phyloP scores from a whole-genome alignment of 2,888 invertebrate species.

The Icerya purchasi region DNA sequence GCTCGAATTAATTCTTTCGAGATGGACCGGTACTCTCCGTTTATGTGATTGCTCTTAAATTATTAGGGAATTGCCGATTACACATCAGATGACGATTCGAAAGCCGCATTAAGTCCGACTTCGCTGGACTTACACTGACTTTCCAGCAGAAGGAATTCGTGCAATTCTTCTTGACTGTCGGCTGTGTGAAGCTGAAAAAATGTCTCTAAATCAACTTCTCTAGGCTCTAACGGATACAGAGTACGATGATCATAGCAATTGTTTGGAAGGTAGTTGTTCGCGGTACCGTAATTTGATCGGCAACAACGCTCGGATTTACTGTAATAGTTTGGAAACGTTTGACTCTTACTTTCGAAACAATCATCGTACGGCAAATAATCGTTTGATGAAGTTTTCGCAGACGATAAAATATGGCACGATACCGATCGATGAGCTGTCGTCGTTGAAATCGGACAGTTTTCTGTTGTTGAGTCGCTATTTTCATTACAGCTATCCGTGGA shows the following conservation, averaged over 20 bases:
- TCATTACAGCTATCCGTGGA: slow-evolving; percentile 13
- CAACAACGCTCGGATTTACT: slow-evolving; percentile 14
- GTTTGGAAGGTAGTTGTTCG: neutral
- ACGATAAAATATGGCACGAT: slow-evolving; percentile 15
- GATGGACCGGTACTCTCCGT: too few species aligned
- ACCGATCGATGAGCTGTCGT: slow-evolving; percentile 1
- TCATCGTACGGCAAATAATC: neutral
- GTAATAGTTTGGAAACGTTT: slow-evolving; percentile 31
- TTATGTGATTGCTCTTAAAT: too few species aligned
- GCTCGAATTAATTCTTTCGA: too few species aligned
- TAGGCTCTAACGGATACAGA: slow-evolving; percentile 34
- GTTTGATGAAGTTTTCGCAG: neutral
- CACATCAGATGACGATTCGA: too few species aligned
- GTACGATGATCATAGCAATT: slow-evolving; percentile 21
- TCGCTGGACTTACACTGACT: slow-evolving; percentile 33
- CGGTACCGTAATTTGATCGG: neutral
- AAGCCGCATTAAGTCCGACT: slow-evolving; percentile 30
- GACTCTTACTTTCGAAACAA: slow-evolving; percentile 18
- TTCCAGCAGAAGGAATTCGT: slow-evolving; percentile 37
- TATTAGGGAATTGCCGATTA: too few species aligned
- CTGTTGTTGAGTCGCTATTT: slow-evolving; percentile 18
- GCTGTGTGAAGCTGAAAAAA: slow-evolving; percentile 36
- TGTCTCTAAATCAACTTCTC: slow-evolving; percentile 34
- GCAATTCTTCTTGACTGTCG: slow-evolving; percentile 37
- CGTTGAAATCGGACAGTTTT: slow-evolving; percentile 13